phyloP scores from a whole-genome alignment of 2,888 invertebrate species.

The Lacanobia oleracea region DNA sequence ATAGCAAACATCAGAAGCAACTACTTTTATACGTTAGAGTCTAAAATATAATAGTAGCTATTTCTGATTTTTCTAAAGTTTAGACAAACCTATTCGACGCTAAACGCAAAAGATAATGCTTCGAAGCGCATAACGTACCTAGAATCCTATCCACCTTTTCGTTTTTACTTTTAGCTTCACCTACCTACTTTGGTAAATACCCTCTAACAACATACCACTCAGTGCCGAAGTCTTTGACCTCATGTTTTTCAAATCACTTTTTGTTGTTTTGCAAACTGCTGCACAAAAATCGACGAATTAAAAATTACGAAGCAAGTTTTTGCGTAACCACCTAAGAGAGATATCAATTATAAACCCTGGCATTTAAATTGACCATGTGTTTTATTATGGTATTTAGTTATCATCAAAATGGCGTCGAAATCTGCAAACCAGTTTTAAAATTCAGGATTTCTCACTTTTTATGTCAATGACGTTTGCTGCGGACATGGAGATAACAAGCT shows the following conservation, averaged over 20 bases:
- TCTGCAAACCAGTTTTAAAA: slow-evolving; percentile 41
- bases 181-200: slow-evolving; percentile 5
- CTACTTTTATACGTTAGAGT: no score
- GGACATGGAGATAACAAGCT: slow-evolving; percentile 30
- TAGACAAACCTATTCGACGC: no score
- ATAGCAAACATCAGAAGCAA: no score
- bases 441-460: slow-evolving; percentile 42
- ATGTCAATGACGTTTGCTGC: slow-evolving; percentile 30
- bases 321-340: slow-evolving; percentile 19
- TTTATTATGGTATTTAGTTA: slow-evolving; percentile 25
- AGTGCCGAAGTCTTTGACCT: slow-evolving; percentile 40
- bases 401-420: slow-evolving; percentile 17
- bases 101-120: neutral
- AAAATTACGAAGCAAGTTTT: slow-evolving; percentile 33
- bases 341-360: slow-evolving; percentile 40
- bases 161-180: neutral
- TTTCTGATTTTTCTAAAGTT: no score
- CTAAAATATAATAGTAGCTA: no score
- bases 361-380: slow-evolving; percentile 41
- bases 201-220: slow-evolving; percentile 9
- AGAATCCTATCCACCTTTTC: neutral
- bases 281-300: slow-evolving; percentile 19
- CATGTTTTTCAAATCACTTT: neutral
- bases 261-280: slow-evolving; percentile 9
- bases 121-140: neutral